A percentile compares a stretch with the other conserved stretches of the same genome.
Evolutionary conservation across 2,797 vertebrate species (phyloP).

Genomic region (Halcyon leucocephala): DNA sequence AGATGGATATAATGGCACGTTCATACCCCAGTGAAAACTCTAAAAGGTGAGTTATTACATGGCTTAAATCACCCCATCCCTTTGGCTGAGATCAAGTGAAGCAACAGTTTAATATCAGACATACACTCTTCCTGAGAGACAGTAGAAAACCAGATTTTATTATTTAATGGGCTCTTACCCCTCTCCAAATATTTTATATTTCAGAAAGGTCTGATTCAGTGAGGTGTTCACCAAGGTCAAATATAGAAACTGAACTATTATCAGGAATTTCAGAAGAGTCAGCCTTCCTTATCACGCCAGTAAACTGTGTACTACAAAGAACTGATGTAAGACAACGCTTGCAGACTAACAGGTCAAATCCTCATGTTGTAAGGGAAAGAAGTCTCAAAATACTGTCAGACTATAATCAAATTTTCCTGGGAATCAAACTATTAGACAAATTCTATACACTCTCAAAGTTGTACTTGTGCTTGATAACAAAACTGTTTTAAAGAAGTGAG

Average conservation of each 20-base stretch:
- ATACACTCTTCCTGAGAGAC: neutral
- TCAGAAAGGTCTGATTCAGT: neutral
- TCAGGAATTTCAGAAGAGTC: neutral
- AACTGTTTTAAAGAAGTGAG: neutral
- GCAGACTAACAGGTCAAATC: neutral
- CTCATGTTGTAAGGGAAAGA: neutral
- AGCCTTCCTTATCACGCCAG: neutral
- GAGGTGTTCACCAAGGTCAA: neutral
- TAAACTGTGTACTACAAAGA: neutral
- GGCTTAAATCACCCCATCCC: neutral
- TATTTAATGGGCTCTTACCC: neutral
- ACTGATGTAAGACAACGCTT: neutral
- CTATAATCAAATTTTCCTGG: neutral
- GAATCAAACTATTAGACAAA: neutral
- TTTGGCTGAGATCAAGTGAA: neutral
- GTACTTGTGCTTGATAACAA: neutral
- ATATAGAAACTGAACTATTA: neutral
- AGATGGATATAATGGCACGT: neutral
- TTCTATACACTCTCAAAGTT: neutral
- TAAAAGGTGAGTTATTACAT: neutral
- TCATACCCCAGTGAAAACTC: neutral
- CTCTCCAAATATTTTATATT: neutral
- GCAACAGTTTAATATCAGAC: neutral
- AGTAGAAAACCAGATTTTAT: neutral
- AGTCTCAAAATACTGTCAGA: neutral